A percentile compares a stretch with the other conserved stretches of the same genome.
phyloP scores from a whole-genome alignment of 2,888 invertebrate species.

The Ormyrus pomaceus region DNA sequence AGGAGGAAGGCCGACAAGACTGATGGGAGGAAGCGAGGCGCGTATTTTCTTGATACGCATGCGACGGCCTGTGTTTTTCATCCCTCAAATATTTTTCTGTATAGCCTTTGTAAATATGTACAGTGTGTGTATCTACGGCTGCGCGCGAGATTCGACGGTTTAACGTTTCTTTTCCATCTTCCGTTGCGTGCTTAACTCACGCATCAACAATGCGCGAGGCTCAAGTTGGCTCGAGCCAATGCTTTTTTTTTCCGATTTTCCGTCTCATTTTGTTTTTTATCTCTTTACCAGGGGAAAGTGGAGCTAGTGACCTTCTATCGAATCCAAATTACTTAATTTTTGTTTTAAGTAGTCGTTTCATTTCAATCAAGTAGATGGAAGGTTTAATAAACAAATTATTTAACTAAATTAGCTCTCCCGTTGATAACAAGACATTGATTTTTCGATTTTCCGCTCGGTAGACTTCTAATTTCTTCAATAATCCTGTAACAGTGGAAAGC shows the following conservation, averaged over 20 bases:
- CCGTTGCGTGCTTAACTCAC: neutral
- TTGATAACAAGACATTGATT: too few species aligned
- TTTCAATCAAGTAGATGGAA: too few species aligned
- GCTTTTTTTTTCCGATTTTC: neutral
- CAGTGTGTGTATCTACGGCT: slow-evolving; percentile 11
- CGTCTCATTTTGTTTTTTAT: neutral
- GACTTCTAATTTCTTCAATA: too few species aligned
- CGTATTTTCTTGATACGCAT: slow-evolving; percentile 1
- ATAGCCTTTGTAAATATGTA: slow-evolving; percentile 55
- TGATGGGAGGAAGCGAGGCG: slow-evolving; percentile 43
- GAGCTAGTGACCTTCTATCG: neutral
- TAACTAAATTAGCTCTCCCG: too few species aligned
- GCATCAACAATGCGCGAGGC: neutral
- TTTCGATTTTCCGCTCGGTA: too few species aligned
- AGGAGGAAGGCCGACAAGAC: slow-evolving; percentile 50
- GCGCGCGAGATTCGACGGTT: neutral
- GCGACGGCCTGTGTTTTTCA: slow-evolving; percentile 24
- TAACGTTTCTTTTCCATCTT: neutral
- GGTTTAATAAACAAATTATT: too few species aligned
- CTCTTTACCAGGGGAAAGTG: neutral
- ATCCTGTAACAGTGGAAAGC: too few species aligned
- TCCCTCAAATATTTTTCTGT: slow-evolving; percentile 54
- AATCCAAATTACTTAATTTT: neutral
- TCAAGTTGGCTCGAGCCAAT: slow-evolving; percentile 1
- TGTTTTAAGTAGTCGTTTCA: too few species aligned